Conservation (phyloP, 2,113 vertebrate species). For the Bettongia penicillata region DNA sequence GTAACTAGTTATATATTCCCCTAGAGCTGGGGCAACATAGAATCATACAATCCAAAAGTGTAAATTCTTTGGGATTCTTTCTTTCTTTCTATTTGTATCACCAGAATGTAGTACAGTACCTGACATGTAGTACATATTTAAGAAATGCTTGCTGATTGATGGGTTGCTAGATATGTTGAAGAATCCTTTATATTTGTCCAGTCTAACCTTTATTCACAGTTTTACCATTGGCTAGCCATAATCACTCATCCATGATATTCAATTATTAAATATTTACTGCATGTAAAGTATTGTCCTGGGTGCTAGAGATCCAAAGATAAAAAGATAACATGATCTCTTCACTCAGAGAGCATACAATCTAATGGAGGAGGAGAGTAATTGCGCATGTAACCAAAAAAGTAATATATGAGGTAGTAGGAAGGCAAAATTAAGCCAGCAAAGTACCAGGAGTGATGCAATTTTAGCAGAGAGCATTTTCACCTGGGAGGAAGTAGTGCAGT, state of each 20-base stretch:
- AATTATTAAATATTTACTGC: background rate
- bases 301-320: background rate
- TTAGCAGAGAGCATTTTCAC: background rate
- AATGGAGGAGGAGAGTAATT: background rate
- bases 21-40: background rate
- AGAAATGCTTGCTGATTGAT: background rate
- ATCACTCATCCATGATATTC: background rate
- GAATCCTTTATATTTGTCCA: background rate
- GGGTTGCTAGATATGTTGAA: background rate
- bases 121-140: background rate
- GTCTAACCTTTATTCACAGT: background rate
- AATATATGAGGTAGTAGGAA: background rate
- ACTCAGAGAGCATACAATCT: background rate
- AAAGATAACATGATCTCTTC: background rate
- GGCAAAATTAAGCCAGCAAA: background rate
- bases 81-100: background rate
- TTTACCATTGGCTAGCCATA: background rate
- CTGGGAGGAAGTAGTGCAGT: background rate
- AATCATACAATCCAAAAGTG: background rate
- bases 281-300: background rate
- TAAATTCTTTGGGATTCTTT: background rate
- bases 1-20: background rate
- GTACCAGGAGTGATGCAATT: background rate
- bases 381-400: background rate
- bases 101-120: background rate